Conservation (phyloP, 2,888 invertebrate species). For the Synanthedon formicaeformis region DNA sequence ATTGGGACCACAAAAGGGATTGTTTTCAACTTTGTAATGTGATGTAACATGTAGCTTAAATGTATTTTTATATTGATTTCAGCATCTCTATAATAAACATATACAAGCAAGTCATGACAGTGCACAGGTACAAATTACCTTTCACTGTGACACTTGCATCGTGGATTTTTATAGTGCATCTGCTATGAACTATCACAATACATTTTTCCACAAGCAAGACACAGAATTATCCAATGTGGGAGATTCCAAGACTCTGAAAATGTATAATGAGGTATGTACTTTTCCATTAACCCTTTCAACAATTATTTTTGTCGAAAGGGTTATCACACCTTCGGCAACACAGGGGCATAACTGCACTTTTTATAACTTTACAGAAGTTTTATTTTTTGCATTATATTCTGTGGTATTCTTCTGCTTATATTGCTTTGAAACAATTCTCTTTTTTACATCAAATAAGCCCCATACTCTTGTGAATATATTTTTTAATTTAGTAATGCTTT, state of each 20-base stretch:
- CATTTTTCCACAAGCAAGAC: slow-evolving; percentile 57
- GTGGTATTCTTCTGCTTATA: no score
- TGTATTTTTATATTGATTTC: slow-evolving; percentile 18
- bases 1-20: no score
- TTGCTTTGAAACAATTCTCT: no score
- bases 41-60: background rate
- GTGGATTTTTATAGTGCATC: slow-evolving; percentile 66
- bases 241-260: slow-evolving; percentile 50
- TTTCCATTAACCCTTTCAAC: background rate
- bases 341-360: no score
- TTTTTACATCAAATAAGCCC: no score
- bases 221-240: slow-evolving; percentile 45
- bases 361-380: no score
- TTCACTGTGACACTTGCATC: slow-evolving; percentile 67
- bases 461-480: no score
- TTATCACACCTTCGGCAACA: no score
- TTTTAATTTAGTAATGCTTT: no score
- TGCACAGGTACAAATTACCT: slow-evolving; percentile 11
- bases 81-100: slow-evolving; percentile 73
- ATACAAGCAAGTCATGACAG: slow-evolving; percentile 24
- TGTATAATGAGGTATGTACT: slow-evolving; percentile 35
- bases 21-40: background rate
- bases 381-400: no score
- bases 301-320: no score
- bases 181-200: slow-evolving; percentile 72